Conservation (phyloP, 1,140 invertebrate species). For the Vollenhovia emeryi region DNA sequence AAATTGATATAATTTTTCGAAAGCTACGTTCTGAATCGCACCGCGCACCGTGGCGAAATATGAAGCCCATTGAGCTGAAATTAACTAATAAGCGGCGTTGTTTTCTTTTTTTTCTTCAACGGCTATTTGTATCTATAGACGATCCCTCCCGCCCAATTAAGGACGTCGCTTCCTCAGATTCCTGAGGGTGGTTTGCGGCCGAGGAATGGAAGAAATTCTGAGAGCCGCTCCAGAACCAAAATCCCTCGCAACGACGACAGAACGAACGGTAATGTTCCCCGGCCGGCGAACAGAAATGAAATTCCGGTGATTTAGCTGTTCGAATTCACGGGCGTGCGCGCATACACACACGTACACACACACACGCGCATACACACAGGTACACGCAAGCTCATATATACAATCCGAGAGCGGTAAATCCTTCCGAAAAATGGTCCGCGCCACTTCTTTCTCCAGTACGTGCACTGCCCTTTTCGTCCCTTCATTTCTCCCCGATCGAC, state of each 20-base stretch:
- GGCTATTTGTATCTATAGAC: slow-evolving; percentile 1
- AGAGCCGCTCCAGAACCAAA: slow-evolving; percentile 42
- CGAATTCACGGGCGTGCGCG: slow-evolving; percentile 72
- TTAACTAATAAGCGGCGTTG: slow-evolving; percentile 21
- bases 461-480: slow-evolving; percentile 20
- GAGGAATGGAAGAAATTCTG: slow-evolving; percentile 55
- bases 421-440: slow-evolving; percentile 70
- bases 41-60: background rate
- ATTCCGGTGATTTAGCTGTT: slow-evolving; percentile 83
- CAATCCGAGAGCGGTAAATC: slow-evolving; percentile 70
- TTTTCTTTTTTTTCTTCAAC: background rate
- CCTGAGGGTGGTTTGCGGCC: slow-evolving; percentile 7
- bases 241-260: slow-evolving; percentile 69
- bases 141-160: slow-evolving; percentile 52
- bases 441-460: slow-evolving; percentile 67
- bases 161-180: slow-evolving; percentile 56
- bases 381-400: slow-evolving; percentile 35
- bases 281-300: slow-evolving; percentile 81
- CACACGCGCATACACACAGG: slow-evolving; percentile 52
- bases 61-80: background rate
- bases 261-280: slow-evolving; percentile 78
- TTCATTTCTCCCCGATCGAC: slow-evolving; percentile 24
- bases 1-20: background rate
- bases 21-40: background rate
- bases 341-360: slow-evolving; percentile 50